Evolutionary conservation across 2,888 invertebrate genomes (phyloP), one percentile per base, ranked within the genome.

Genomic region (Aspidapion aeneum): DNA sequence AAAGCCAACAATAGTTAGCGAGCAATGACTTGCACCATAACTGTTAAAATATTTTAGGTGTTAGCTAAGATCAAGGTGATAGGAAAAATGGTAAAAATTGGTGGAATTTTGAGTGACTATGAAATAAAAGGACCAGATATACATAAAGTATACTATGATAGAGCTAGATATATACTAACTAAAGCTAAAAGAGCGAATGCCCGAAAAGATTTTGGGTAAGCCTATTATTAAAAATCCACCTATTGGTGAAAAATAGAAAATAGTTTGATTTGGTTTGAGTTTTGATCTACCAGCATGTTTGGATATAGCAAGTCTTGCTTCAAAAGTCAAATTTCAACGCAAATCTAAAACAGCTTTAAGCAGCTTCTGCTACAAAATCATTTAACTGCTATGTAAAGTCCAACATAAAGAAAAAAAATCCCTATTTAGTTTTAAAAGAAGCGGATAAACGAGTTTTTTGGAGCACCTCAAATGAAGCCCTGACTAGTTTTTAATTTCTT

Each of bases 91-190:
- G 71, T 84, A 2, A 78, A 71, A 55, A 73, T 81, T 57, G 83
- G 80, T 12, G 81, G 81, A 16, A 77, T 83, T 63, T 73, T 81
- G n/a, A 77, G 82, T 60, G 80, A 84, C 70, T 83, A 80, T 65
- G 74, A 73, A 62, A 76, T 84, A 7, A 66, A 74, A 22, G 83
- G 81, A 1, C 84, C 85, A 1, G 77, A 85, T 70, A 66, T 74
- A 16, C 74, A 71, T 51, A 77, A 77, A 67, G 68, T 85, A 60
- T 72, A 83, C 51, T 80, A 85, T 35, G 76, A 79, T 61, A 76
- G 84, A 63, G 83, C 83, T 2, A 79, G 79, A 67, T 80, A 77
- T 63, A 77, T 84, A 54, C 79, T 82, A 5, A 77, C 77, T 73
- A 81, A 75, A 67, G 80, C 81, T 1, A 84, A 83, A 68, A 82